Evolutionary conservation across 2,113 vertebrate genomes (phyloP), one percentile per base, ranked within the genome.

Genomic region (Malurus cyaneus): DNA sequence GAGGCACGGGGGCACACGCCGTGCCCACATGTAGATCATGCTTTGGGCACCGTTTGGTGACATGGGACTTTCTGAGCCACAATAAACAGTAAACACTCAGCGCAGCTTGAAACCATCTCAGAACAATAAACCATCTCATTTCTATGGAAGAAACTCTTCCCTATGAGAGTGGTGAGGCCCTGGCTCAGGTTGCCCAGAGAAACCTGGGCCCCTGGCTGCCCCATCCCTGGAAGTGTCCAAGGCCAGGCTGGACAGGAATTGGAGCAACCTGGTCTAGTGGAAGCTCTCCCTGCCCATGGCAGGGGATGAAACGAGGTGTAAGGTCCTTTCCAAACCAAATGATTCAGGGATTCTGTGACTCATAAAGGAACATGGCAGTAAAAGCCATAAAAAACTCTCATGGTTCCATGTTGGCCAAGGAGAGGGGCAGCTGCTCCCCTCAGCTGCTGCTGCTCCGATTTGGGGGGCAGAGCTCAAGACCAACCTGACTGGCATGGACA

Each of bases 361-460:
- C 41, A 10, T 54, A 82, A 54, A 41, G 29, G 6, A 54, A 32
- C 3, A 26, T 0, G 0, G 21, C 49, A 69, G 41, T 34, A 83
- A 61, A 70, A 32, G 56, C 62, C 79, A 62, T 31, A 34, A 69
- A 46, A 89, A 41, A 4, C 34, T 41, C 41, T 31, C 54, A 14
- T 1, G 0, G 31, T 24, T 62, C 36, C 26, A 17, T 2, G 17
- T 6, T 0, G 0, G 32, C 41, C 59, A 64, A 4, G 0, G 20
- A 17, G 8, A 18, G 23, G 21, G 49, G 18, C 18, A 29, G 31
- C 46, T n/a, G 57, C 42, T 78, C 56, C 47, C 49, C 12, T 6
- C 36, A 42, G 66, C 44, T 57, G 5, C 15, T 8, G 46, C 25
- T 26, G 0, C 16, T 13, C 28, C 0, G 0, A 9, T 49, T 29